Evolutionary conservation across 2,113 vertebrate species (phyloP).

Genomic region (Corythoichthys intestinalis): DNA sequence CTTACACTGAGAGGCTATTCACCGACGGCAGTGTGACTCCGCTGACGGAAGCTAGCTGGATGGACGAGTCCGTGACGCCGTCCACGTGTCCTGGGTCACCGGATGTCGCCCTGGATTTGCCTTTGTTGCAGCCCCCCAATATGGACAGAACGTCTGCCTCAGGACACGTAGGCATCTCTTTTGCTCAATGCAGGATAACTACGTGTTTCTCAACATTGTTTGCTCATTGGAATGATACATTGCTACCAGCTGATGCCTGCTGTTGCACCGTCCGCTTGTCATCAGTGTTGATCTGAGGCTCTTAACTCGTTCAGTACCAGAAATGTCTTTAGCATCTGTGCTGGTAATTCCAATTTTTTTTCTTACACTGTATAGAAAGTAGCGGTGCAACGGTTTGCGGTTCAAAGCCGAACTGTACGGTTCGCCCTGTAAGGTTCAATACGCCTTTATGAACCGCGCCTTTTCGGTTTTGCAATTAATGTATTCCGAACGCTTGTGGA

Average conservation of each 20-base stretch:
- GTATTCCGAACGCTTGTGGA: too few species aligned
- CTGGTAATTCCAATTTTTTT: too few species aligned
- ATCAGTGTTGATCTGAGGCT: neutral
- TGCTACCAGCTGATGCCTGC: neutral
- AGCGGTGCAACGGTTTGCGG: too few species aligned
- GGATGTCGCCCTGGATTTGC: conserved; percentile 64
- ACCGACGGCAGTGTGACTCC: conserved; percentile 69
- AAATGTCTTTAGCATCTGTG: too few species aligned
- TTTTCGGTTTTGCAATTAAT: too few species aligned
- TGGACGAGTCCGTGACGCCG: conserved; percentile 64
- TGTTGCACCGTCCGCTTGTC: neutral
- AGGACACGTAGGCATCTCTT: conserved; percentile 81
- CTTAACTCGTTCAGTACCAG: neutral
- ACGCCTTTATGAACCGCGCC: too few species aligned
- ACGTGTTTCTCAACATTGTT: conserved; percentile 23
- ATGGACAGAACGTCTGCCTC: conserved; percentile 87
- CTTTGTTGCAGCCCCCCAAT: conserved; percentile 64
- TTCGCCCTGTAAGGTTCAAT: too few species aligned
- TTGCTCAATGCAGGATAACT: conserved; percentile 15
- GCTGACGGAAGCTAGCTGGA: conserved; percentile 74
- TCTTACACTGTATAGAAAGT: too few species aligned
- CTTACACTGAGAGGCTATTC: conserved; percentile 68
- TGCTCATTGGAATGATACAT: conserved; percentile 5
- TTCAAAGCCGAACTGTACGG: too few species aligned
- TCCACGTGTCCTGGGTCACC: conserved; percentile 59